Base-by-base conservation (phyloP, 2,113 vertebrate genomes). In the Plecturocebus donacophilus region DNA sequence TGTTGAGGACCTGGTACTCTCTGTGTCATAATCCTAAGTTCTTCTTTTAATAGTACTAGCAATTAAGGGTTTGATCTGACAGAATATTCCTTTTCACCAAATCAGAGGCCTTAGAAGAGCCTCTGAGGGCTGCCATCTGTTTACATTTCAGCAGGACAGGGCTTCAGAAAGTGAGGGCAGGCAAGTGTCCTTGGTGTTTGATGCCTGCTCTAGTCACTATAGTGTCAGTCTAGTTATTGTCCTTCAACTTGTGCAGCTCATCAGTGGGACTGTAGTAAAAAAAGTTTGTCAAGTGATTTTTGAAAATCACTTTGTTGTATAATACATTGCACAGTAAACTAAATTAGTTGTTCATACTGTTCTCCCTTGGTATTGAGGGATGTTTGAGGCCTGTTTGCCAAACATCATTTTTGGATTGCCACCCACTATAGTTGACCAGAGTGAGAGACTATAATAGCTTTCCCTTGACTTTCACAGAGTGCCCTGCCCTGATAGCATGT, bases 311-410 rank as follows among this genome's bases (percentile, higher is more conserved):
- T 76, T 76, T 82, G 75, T 83, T 91, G 20, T 71, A 10, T 86
- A 87, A 93, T 95, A 35, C 7, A 35, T 81, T 54, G 64, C 40
- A 91, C 58, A 21, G 83, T 94, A 56, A 38, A 94, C 85, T 93
- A 70, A 85, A 64, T 91, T 76, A 90, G 19, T 89, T 61, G 25
- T 91, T 93, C 20, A 40, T 45, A 38, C 32, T 71, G 11, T 35
- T 70, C 45, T 94, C 9, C 45, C 12, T 85, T 92, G 23, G 45
- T 96, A 83, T 8, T 93, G 40, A 76, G 52, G 27, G 23, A 93
- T 83, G 61, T 94, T 73, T 94, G 79, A 95, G 70, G 75, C 35
- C 71, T 89, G 8, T 95, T 92, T 88, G 14, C 82, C 75, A 97
- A 30, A 94, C 92, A 42, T 58, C 32, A 86, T 61, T 84, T 97